These are phyloP conservation scores for Sarcophaga bullata DNA, from an alignment of 1,140 invertebrate species.

Conservation along the genomic window DNA sequence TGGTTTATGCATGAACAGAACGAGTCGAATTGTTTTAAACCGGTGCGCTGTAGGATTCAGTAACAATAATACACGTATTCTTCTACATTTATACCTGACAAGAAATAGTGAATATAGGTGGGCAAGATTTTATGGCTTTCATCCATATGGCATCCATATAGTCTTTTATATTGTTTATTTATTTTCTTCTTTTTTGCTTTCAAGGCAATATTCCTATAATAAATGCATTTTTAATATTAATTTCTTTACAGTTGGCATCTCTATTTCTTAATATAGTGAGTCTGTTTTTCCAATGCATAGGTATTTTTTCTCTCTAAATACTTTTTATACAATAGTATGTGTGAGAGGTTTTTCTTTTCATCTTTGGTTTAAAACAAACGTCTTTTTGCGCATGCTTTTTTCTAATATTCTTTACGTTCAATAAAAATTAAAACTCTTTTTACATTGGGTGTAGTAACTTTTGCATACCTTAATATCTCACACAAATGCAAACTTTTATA, in stretches of 20 bases:
- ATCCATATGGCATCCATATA: no score
- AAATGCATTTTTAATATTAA: background rate
- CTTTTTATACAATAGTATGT: background rate
- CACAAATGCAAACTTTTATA: no score
- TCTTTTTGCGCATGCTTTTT: slow-evolving; percentile 34
- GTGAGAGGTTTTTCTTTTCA: background rate
- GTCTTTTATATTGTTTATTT: no score
- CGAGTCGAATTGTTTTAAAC: no score
- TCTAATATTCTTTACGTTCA: slow-evolving; percentile 27
- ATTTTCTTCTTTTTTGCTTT: no score
- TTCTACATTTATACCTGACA: no score
- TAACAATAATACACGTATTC: no score
- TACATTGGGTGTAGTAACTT: slow-evolving; percentile 35
- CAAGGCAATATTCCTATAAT: no score
- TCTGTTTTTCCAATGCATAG: background rate
- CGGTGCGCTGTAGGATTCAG: no score
- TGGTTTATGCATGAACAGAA: no score
- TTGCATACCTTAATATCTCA: slow-evolving; percentile 14
- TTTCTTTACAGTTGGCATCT: background rate
- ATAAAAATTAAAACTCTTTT: background rate
- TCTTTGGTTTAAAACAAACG: background rate
- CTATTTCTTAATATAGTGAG: background rate
- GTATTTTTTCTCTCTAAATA: slow-evolving; percentile 8
- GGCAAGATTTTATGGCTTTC: no score
- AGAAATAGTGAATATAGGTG: no score